Conservation (phyloP, 2,888 invertebrate genomes). For the Oscheius sp. region DNA sequence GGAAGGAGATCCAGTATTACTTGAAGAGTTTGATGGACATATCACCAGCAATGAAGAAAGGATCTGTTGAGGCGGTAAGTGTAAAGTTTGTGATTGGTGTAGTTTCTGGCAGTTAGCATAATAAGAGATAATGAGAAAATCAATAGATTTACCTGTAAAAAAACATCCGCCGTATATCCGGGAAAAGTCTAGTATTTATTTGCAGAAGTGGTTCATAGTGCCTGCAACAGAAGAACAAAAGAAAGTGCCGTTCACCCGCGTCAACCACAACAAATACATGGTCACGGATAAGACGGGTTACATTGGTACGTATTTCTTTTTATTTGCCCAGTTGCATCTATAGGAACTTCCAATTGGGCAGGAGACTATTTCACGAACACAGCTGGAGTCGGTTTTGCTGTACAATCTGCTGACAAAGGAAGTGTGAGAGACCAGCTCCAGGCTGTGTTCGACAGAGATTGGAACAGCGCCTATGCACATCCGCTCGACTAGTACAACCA, state of each 20-base stretch:
- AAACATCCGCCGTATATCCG: not conserved
- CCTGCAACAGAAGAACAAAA: conserved; percentile 81
- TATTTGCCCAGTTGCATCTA: not conserved
- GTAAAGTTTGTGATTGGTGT: not conserved
- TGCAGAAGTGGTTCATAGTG: conserved; percentile 75
- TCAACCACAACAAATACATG: conserved; percentile 98
- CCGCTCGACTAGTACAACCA: not conserved
- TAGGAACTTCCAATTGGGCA: conserved; percentile 93
- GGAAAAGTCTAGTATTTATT: not conserved
- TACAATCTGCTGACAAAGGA: conserved; percentile 51
- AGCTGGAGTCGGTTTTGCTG: conserved; percentile 85
- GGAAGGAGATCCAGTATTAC: conserved; percentile 76
- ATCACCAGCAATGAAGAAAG: conserved; percentile 39
- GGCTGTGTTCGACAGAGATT: conserved; percentile 63
- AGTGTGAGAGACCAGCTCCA: conserved; percentile 48
- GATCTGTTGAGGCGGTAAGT: conserved; percentile 5
- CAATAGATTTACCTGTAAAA: too few species aligned
- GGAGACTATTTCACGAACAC: conserved; percentile 93
- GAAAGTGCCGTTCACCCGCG: conserved; percentile 87
- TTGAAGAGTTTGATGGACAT: conserved; percentile 49
- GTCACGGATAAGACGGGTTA: conserved; percentile 92
- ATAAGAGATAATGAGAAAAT: too few species aligned
- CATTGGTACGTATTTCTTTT: conserved; percentile 82
- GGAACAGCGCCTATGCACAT: conserved; percentile 61
- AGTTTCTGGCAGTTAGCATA: not conserved